Percentiles rank a stretch among this genome's conserved stretches.
phyloP scores from a whole-genome alignment of 92 coral and sea anemone species.

The Epizoanthus illoricatus region DNA sequence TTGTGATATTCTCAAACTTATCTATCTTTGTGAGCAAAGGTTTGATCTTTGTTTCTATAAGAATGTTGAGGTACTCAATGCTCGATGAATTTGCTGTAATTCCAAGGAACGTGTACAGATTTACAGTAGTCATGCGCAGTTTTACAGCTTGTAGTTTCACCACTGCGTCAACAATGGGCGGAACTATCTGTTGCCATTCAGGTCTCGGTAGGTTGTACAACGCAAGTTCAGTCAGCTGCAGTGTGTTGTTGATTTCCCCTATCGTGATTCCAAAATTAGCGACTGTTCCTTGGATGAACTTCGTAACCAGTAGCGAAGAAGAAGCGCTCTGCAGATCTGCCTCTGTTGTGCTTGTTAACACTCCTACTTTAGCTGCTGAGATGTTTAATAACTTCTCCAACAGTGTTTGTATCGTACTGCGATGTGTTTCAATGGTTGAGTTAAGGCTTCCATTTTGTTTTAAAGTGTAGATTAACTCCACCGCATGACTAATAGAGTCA shows the following conservation, averaged over 20 bases:
- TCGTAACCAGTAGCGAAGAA: slow-evolving; percentile 36
- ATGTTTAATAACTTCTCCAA: slow-evolving; percentile 2
- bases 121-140: too few relatives aligned
- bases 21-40: slow-evolving; percentile 25
- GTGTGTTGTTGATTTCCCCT: too few relatives aligned
- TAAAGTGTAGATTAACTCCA: slow-evolving; percentile 15
- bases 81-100: too few relatives aligned
- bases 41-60: too few relatives aligned
- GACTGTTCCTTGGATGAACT: slow-evolving; percentile 58
- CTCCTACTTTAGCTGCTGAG: slow-evolving; percentile 46
- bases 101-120: too few relatives aligned
- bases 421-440: slow-evolving; percentile 25
- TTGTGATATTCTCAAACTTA: background rate
- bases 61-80: too few relatives aligned
- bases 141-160: too few relatives aligned
- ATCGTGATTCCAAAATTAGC: slow-evolving; percentile 41
- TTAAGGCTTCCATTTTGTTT: slow-evolving; percentile 26
- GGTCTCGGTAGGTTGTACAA: too few relatives aligned
- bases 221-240: too few relatives aligned
- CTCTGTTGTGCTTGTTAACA: slow-evolving; percentile 29
- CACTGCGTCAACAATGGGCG: too few relatives aligned
- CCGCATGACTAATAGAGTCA: slow-evolving; percentile 50
- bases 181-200: too few relatives aligned
- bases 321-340: slow-evolving; percentile 14
- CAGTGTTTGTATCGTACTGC: background rate